Percentiles rank a stretch among this genome's conserved stretches.
Evolutionary conservation across 2,888 invertebrate species (phyloP).

Genomic region (Cecidostiba fungosa): DNA sequence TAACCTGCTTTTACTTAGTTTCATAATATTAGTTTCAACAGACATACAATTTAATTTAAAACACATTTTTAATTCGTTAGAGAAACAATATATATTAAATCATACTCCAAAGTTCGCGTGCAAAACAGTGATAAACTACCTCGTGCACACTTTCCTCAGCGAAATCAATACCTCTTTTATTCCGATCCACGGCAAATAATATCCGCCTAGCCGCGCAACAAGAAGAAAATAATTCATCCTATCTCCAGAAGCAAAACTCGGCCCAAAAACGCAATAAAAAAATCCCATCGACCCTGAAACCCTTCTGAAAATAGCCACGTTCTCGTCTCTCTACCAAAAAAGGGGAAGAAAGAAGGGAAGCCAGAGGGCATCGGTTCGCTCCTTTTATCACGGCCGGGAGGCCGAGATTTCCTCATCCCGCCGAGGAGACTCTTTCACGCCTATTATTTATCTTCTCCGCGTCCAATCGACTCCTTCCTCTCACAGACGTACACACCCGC

Average conservation of each 20-base stretch:
- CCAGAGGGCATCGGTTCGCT: not conserved
- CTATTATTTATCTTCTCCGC: slow-evolving; percentile 66
- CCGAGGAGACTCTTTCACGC: slow-evolving; percentile 59
- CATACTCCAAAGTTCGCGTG: not conserved
- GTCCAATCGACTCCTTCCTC: slow-evolving; percentile 21
- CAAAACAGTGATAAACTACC: not conserved
- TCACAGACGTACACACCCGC: not conserved
- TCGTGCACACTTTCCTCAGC: not conserved
- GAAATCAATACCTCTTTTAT: not conserved
- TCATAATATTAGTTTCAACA: no score
- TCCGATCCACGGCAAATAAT: not conserved
- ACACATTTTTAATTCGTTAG: no score
- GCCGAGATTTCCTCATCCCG: slow-evolving; percentile 49
- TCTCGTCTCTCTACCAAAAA: not conserved
- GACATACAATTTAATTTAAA: no score
- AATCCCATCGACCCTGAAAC: not conserved
- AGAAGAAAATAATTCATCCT: not conserved
- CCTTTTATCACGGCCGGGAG: slow-evolving; percentile 12
- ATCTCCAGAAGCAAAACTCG: not conserved
- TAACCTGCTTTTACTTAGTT: no score
- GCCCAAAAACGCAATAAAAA: not conserved
- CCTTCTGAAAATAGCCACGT: slow-evolving; percentile 29
- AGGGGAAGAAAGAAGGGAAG: not conserved
- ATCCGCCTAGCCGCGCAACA: not conserved
- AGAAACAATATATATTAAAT: no score